Evolutionary conservation across 2,797 vertebrate species (phyloP).

Genomic region (Liparis tanakae): DNA sequence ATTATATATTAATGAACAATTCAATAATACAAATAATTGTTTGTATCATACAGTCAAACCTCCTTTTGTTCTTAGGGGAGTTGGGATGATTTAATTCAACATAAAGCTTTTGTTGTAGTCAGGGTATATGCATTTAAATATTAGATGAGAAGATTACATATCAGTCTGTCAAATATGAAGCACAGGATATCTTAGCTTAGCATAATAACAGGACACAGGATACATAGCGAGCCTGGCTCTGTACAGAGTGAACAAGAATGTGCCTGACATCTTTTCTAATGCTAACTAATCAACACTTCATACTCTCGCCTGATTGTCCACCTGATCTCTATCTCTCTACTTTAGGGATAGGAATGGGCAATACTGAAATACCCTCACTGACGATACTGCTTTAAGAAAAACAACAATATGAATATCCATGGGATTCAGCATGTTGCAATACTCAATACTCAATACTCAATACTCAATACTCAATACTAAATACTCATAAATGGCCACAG

Average conservation of each 20-base stretch:
- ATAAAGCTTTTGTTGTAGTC: not conserved
- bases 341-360: not conserved
- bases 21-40: not conserved
- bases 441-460: not conserved
- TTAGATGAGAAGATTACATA: not conserved
- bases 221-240: not conserved
- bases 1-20: not conserved
- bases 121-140: not conserved
- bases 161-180: not conserved
- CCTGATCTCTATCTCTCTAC: not conserved
- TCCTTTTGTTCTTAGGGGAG: not conserved
- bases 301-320: not conserved
- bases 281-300: not conserved
- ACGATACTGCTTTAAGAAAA: not conserved
- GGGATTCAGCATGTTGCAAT: not conserved
- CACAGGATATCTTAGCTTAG: not conserved
- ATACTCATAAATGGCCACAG: not conserved
- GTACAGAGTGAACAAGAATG: not conserved
- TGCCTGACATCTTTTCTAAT: not conserved
- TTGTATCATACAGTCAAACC: not conserved
- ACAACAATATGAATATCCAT: not conserved
- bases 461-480: not conserved
- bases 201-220: not conserved
- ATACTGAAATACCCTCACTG: not conserved
- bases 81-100: not conserved